These are phyloP conservation scores for Hybognathus amarus DNA, from an alignment of 2,797 vertebrate species.

Conservation along the genomic window DNA sequence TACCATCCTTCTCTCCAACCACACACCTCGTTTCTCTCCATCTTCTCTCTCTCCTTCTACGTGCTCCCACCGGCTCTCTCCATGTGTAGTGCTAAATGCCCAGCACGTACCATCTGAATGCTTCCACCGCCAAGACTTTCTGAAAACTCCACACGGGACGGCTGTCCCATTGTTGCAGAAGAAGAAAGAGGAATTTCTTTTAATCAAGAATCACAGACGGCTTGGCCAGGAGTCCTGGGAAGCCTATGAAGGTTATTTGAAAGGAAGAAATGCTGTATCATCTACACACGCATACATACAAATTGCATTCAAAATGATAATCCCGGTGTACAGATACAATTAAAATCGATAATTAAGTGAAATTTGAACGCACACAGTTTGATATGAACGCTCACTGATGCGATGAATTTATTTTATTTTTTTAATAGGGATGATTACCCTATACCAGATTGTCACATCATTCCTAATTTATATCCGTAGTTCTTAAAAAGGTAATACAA, in stretches of 20 bases:
- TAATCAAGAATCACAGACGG: conserved; percentile 33
- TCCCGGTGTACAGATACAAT: background rate
- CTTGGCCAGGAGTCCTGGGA: conserved; percentile 22
- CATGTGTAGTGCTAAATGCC: conserved; percentile 55
- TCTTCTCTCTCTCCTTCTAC: conserved; percentile 9
- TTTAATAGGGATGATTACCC: too few relatives aligned
- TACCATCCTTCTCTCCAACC: conserved; percentile 5
- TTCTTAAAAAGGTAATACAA: too few relatives aligned
- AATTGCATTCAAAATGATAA: background rate
- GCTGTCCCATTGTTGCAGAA: conserved; percentile 42
- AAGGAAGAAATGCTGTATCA: background rate
- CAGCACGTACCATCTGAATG: conserved; percentile 54
- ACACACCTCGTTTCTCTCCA: conserved; percentile 29
- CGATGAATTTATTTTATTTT: too few relatives aligned
- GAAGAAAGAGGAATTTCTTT: conserved; percentile 45
- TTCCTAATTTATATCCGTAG: too few relatives aligned
- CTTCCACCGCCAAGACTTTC: conserved; percentile 42
- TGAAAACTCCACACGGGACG: conserved; percentile 41
- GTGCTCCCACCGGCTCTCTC: conserved; percentile 36
- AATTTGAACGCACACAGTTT: background rate
- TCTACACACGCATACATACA: background rate
- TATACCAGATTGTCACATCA: too few relatives aligned
- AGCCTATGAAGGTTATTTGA: conserved; percentile 36
- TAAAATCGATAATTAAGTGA: background rate
- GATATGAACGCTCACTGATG: background rate